These are phyloP conservation scores for Ormia ochracea DNA, from an alignment of 2,888 invertebrate species.

Conservation along the genomic window DNA sequence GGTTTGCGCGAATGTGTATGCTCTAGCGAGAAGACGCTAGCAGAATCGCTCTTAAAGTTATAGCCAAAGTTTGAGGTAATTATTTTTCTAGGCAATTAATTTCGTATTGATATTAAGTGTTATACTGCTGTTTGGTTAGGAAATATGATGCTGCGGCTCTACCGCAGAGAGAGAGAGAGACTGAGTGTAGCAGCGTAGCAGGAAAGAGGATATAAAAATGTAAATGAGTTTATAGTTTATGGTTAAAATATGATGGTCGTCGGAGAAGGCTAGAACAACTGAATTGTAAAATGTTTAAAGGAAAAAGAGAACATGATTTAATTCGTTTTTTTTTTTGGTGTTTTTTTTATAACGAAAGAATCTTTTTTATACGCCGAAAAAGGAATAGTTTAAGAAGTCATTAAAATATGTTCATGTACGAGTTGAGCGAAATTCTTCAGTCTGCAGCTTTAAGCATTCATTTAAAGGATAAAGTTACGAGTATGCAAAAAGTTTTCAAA, in stretches of 20 bases:
- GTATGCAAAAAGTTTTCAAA: not conserved
- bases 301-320: not conserved
- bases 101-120: conserved; percentile 63
- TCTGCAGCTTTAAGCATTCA: not conserved
- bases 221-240: conserved; percentile 54
- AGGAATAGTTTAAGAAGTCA: conserved; percentile 16
- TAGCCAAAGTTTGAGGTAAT: conserved; percentile 61
- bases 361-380: not conserved
- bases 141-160: conserved; percentile 33
- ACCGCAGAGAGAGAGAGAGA: not conserved
- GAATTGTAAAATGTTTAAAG: conserved; percentile 3
- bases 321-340: not conserved
- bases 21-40: not conserved
- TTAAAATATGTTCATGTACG: conserved; percentile 15
- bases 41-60: conserved; percentile 52
- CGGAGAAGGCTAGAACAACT: not conserved
- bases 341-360: not conserved
- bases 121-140: conserved; percentile 48
- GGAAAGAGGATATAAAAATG: conserved; percentile 53
- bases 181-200: not conserved
- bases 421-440: not conserved
- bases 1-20: not conserved
- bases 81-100: conserved; percentile 63
- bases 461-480: not conserved
- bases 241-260: conserved; percentile 32